Percentiles rank a stretch among this genome's conserved stretches.
Conservation (phyloP, 2,888 invertebrate species). For the Mythimna loreyi region DNA sequence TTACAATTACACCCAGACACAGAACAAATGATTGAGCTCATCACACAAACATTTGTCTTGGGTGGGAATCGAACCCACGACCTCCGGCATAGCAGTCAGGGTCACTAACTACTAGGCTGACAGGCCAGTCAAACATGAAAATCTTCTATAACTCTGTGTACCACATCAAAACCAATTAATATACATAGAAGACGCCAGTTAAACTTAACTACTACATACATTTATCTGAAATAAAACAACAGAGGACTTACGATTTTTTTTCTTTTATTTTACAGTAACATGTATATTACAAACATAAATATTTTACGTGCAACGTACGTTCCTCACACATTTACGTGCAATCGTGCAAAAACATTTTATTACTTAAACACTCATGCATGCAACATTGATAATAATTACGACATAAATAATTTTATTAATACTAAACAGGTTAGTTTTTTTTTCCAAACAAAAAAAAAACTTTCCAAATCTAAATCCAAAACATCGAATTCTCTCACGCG, state of each 20-base stretch:
- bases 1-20: no score
- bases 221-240: slow-evolving; percentile 41
- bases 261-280: slow-evolving; percentile 27
- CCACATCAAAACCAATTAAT: not conserved
- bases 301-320: slow-evolving; percentile 25
- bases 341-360: slow-evolving; percentile 44
- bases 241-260: not conserved
- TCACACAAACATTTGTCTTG: not conserved
- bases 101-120: no score
- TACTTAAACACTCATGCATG: slow-evolving; percentile 24
- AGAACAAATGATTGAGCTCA: no score
- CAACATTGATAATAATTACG: not conserved
- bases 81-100: no score
- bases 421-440: not conserved
- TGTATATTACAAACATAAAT: slow-evolving; percentile 6
- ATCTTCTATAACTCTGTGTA: not conserved
- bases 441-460: no score
- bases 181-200: not conserved
- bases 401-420: not conserved
- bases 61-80: no score
- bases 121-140: not conserved
- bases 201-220: not conserved
- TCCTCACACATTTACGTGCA: slow-evolving; percentile 36
- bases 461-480: not conserved
- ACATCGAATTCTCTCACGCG: not conserved